A percentile compares a stretch with the other conserved stretches of the same genome.
phyloP scores from a whole-genome alignment of 2,888 invertebrate genomes.

The Athalia rosae region DNA sequence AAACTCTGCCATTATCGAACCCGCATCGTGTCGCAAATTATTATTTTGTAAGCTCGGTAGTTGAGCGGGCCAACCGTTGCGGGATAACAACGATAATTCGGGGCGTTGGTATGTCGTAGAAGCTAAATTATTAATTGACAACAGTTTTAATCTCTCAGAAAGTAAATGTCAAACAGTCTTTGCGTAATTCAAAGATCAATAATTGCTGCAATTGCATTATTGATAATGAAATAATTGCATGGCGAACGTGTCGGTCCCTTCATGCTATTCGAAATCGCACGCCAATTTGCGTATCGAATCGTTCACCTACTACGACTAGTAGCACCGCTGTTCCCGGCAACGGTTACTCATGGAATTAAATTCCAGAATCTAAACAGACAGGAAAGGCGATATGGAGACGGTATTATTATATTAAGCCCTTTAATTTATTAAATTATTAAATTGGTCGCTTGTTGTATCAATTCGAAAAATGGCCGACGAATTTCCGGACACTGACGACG shows the following conservation, averaged over 20 bases:
- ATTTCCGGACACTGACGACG: conserved; percentile 72
- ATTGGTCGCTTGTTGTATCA: conserved; percentile 22
- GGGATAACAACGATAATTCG: too few relatives aligned
- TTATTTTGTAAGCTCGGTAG: too few relatives aligned
- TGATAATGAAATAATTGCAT: not conserved
- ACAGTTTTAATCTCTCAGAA: too few relatives aligned
- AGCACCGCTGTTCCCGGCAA: not conserved
- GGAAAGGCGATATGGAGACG: conserved; percentile 39
- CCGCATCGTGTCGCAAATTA: too few relatives aligned
- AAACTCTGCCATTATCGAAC: too few relatives aligned
- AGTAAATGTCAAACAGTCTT: too few relatives aligned
- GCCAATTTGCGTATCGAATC: conserved; percentile 19
- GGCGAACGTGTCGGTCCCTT: not conserved
- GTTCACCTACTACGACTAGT: not conserved
- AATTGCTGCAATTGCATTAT: not conserved
- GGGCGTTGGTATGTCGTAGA: too few relatives aligned
- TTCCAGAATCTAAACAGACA: conserved; percentile 23
- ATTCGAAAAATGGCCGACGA: conserved; percentile 63
- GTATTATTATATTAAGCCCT: conserved; percentile 34
- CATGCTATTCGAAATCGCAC: conserved; percentile 23
- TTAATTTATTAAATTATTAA: conserved; percentile 41
- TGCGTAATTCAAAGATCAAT: too few relatives aligned
- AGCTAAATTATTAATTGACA: too few relatives aligned
- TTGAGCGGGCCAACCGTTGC: too few relatives aligned
- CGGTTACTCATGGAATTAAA: not conserved